Evolutionary conservation across 2,113 vertebrate species (phyloP).

Genomic region (Myrmecophaga tridactyla): DNA sequence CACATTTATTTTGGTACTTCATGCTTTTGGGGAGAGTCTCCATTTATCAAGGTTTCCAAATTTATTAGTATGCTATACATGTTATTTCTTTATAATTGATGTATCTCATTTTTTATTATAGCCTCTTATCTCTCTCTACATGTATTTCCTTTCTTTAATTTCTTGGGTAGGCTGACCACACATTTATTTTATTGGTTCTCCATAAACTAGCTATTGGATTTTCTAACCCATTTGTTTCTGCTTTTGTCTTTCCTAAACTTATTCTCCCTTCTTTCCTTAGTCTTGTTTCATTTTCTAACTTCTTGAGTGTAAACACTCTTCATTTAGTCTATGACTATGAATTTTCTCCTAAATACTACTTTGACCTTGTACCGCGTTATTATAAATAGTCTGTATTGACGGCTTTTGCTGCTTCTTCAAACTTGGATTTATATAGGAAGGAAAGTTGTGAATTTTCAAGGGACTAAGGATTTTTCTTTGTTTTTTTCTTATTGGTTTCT

Average conservation of each 20-base stretch:
- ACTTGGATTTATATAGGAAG: not conserved
- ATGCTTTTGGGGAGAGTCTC: not conserved
- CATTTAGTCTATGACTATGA: not conserved
- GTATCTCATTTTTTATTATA: not conserved
- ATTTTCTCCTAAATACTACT: not conserved
- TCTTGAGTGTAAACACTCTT: not conserved
- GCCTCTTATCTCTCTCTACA: not conserved
- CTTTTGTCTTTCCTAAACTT: not conserved
- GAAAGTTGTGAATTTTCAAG: not conserved
- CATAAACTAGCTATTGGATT: not conserved
- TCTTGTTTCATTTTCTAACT: not conserved
- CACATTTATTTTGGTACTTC: conserved; percentile 16
- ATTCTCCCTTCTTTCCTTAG: not conserved
- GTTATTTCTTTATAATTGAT: not conserved
- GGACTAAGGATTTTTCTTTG: not conserved
- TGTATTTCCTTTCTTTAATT: not conserved
- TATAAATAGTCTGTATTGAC: not conserved
- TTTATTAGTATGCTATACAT: not conserved
- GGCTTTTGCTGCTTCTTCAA: conserved; percentile 9
- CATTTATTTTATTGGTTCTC: not conserved
- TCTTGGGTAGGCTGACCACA: not conserved
- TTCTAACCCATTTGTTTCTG: not conserved
- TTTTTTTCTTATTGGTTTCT: not conserved
- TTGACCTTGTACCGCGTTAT: not conserved
- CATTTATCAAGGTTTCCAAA: not conserved